Evolutionary conservation across 2,888 invertebrate species (phyloP).

Genomic region (Cephus rjabovi): DNA sequence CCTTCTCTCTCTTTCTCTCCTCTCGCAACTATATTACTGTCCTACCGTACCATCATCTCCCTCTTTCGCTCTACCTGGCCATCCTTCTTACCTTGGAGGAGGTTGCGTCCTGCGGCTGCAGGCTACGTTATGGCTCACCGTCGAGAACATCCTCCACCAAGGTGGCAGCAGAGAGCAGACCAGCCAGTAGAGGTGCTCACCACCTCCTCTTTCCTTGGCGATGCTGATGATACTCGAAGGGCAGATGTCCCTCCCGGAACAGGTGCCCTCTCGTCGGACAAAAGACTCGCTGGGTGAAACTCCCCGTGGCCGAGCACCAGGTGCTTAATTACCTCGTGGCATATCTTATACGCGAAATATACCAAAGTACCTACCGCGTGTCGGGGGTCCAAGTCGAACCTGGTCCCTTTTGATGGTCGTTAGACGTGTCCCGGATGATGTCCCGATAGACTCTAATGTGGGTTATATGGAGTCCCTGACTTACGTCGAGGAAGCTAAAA

Average conservation of each 20-base stretch:
- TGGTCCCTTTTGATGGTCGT: neutral
- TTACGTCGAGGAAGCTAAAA: neutral
- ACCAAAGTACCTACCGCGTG: neutral
- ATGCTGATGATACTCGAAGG: neutral
- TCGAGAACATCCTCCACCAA: neutral
- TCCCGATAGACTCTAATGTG: neutral
- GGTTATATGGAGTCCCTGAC: neutral
- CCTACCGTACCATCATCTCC: slow-evolving; percentile 30
- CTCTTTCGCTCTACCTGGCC: slow-evolving; percentile 32
- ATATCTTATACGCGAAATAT: slow-evolving; percentile 14
- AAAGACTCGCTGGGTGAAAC: neutral
- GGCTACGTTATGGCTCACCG: slow-evolving; percentile 9
- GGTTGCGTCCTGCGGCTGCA: slow-evolving; percentile 5
- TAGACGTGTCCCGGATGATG: neutral
- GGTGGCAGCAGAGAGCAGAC: neutral
- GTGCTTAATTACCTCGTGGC: slow-evolving; percentile 43
- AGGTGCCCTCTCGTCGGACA: neutral
- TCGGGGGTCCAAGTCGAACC: neutral
- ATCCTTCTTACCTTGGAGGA: slow-evolving; percentile 18
- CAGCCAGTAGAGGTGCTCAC: neutral
- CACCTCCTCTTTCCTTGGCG: neutral
- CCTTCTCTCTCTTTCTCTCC: slow-evolving; percentile 30
- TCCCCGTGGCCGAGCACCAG: slow-evolving; percentile 8
- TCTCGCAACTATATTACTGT: slow-evolving; percentile 14
- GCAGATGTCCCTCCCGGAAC: neutral